phyloP scores from a whole-genome alignment of 2,888 invertebrate species.

The Peribatodes rhomboidaria region DNA sequence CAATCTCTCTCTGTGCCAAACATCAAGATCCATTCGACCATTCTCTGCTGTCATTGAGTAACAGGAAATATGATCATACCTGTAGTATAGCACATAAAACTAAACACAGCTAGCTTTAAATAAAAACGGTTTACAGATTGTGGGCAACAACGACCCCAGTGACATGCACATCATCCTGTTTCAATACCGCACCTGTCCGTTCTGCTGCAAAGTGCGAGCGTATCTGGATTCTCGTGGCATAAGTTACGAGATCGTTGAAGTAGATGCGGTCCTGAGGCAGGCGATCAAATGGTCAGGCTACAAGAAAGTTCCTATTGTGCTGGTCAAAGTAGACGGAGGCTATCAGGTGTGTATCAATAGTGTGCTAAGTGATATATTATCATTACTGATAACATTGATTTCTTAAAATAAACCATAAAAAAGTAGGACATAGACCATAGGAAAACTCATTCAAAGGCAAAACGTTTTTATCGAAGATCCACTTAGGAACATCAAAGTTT shows the following conservation, averaged over 20 bases:
- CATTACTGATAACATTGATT: background rate
- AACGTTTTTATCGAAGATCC: no score
- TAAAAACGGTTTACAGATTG: slow-evolving; percentile 76
- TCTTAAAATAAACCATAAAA: no score
- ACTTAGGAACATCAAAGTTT: no score
- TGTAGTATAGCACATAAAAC: no score
- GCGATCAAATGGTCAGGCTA: slow-evolving; percentile 97
- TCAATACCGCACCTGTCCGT: slow-evolving; percentile 99
- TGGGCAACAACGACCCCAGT: slow-evolving; percentile 87
- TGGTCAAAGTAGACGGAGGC: slow-evolving; percentile 90
- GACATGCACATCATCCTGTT: slow-evolving; percentile 94
- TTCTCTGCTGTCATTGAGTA: no score
- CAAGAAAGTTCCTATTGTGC: slow-evolving; percentile 97
- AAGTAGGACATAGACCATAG: no score
- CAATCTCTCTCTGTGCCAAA: no score
- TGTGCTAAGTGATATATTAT: background rate
- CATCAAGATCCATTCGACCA: no score
- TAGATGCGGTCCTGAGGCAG: slow-evolving; percentile 96
- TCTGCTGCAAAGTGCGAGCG: slow-evolving; percentile 97
- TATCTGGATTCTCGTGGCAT: slow-evolving; percentile 97
- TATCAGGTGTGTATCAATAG: slow-evolving; percentile 86
- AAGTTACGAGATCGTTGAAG: slow-evolving; percentile 98
- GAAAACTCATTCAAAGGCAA: no score
- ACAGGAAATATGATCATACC: no score
- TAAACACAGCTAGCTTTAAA: background rate